Evolutionary conservation across 2,113 vertebrate genomes (phyloP).

Genomic region (Scartelaos histophorus): DNA sequence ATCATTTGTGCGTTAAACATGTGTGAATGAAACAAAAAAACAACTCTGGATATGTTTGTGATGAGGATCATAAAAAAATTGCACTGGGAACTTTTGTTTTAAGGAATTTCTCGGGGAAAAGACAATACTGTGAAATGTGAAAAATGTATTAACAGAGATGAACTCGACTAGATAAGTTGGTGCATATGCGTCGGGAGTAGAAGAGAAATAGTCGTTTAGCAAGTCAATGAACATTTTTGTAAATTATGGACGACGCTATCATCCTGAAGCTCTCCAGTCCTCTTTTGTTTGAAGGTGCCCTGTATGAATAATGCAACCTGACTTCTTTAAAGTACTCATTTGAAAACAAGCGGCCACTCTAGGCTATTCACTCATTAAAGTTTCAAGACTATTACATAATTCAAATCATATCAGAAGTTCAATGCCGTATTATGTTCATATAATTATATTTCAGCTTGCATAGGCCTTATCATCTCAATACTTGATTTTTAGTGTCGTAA

Average conservation of each 20-base stretch:
- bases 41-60: too few species aligned
- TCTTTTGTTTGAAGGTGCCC: conserved; percentile 11
- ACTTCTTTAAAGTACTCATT: conserved; percentile 21
- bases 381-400: conserved; percentile 32
- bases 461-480: background rate
- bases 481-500: background rate
- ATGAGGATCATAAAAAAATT: too few species aligned
- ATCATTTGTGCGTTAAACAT: too few species aligned
- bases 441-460: background rate
- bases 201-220: background rate
- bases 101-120: conserved; percentile 22
- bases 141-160: background rate
- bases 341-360: conserved; percentile 20
- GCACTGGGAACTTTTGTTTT: conserved; percentile 18
- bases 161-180: background rate
- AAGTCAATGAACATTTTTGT: conserved; percentile 1
- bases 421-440: background rate
- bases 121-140: background rate
- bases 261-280: background rate
- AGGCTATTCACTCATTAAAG: conserved; percentile 27
- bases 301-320: conserved; percentile 24
- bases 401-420: conserved; percentile 21
- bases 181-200: background rate
- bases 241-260: background rate
- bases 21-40: too few species aligned